Evolutionary conservation across 2,888 invertebrate genomes (phyloP).

Genomic region (Cataglyphis albicans): DNA sequence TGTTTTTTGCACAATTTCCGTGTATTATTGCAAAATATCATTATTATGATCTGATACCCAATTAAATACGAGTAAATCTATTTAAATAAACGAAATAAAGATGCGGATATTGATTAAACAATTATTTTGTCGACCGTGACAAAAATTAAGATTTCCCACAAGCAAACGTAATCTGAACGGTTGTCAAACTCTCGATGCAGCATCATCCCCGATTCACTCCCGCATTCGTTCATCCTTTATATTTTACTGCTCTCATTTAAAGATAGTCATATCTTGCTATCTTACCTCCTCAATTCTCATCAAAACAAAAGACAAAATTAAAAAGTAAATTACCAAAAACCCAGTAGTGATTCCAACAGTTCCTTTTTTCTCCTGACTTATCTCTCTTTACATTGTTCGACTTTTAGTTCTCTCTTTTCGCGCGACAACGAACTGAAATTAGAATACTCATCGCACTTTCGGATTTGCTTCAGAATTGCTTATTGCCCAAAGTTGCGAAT

Average conservation of each 20-base stretch:
- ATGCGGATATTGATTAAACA: conserved; percentile 38
- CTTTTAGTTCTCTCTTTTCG: conserved; percentile 46
- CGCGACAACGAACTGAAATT: conserved; percentile 74
- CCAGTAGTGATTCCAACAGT: background rate
- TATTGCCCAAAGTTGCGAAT: conserved; percentile 83
- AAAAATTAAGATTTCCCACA: conserved; percentile 76
- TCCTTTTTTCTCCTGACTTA: background rate
- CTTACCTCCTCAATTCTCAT: conserved; percentile 56
- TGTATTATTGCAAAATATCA: background rate
- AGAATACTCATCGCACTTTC: conserved; percentile 81
- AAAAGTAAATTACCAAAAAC: conserved; percentile 81
- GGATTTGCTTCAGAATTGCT: conserved; percentile 83
- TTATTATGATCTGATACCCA: background rate
- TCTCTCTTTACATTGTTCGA: conserved; percentile 30
- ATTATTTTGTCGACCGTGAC: conserved; percentile 67
- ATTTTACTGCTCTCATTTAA: conserved; percentile 48
- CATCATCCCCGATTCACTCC: conserved; percentile 73
- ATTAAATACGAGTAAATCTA: background rate
- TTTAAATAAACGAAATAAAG: background rate
- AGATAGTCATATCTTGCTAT: conserved; percentile 54
- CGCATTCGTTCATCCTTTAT: conserved; percentile 68
- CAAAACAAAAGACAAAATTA: conserved; percentile 81
- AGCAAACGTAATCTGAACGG: conserved; percentile 85
- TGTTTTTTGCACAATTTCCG: conserved; percentile 18
- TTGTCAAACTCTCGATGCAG: conserved; percentile 76